Evolutionary conservation across 2,888 invertebrate genomes (phyloP).

Genomic region (Thyatira batis): DNA sequence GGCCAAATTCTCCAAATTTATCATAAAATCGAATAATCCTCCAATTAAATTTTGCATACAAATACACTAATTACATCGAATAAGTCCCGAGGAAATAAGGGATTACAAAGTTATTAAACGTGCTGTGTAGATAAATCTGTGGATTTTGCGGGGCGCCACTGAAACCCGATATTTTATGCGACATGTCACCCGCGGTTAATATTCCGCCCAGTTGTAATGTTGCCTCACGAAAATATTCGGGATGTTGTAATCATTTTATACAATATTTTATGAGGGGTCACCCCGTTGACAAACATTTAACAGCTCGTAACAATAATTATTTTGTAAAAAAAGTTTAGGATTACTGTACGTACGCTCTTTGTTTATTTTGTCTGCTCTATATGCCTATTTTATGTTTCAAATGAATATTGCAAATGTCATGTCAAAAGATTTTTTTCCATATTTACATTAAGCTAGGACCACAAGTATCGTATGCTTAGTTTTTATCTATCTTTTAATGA

Average conservation of each 20-base stretch:
- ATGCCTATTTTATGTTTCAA: too few relatives aligned
- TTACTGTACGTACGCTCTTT: too few relatives aligned
- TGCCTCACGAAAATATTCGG: neutral
- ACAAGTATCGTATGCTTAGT: too few relatives aligned
- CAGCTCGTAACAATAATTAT: neutral
- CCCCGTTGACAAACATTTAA: neutral
- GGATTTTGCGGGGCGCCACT: conserved; percentile 25
- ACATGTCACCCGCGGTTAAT: neutral
- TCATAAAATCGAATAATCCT: neutral
- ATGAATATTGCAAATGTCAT: too few relatives aligned
- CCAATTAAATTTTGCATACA: conserved; percentile 2
- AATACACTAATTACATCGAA: conserved; percentile 3
- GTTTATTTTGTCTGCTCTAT: too few relatives aligned
- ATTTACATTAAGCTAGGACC: too few relatives aligned
- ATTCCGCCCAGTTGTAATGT: neutral
- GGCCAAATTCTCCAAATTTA: neutral
- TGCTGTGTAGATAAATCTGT: conserved; percentile 26
- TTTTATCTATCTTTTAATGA: too few relatives aligned
- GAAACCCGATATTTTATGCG: neutral
- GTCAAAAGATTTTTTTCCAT: too few relatives aligned
- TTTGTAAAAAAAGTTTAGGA: neutral
- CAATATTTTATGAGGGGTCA: neutral
- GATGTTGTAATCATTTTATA: neutral
- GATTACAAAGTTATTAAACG: conserved; percentile 38
- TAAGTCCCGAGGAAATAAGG: conserved; percentile 7